Evolutionary conservation across 2,113 vertebrate species (phyloP).

Genomic region (Microtus richardsoni): DNA sequence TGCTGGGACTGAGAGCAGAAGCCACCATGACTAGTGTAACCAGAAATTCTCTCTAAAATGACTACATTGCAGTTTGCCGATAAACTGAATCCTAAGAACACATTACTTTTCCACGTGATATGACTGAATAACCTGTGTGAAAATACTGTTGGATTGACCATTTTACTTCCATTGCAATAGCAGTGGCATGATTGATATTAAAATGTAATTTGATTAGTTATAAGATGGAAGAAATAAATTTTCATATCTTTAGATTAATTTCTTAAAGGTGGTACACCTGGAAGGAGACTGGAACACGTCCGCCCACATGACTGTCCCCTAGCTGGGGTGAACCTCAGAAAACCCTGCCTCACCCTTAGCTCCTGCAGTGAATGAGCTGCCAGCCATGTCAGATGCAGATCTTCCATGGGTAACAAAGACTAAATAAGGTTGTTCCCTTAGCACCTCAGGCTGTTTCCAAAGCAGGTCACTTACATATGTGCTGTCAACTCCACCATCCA

Average conservation of each 20-base stretch:
- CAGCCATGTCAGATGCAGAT: not conserved
- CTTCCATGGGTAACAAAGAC: conserved; percentile 10
- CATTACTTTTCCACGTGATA: not conserved
- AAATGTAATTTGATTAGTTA: not conserved
- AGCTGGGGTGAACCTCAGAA: not conserved
- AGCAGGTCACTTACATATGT: conserved; percentile 31
- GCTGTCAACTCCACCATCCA: conserved; percentile 9
- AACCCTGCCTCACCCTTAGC: not conserved
- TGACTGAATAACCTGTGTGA: not conserved
- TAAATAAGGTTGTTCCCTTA: not conserved
- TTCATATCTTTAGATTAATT: not conserved
- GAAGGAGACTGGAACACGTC: not conserved
- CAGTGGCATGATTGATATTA: not conserved
- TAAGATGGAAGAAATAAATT: conserved; percentile 1
- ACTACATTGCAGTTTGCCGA: not conserved
- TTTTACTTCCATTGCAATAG: not conserved
- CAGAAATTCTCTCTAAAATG: not conserved
- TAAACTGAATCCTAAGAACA: not conserved
- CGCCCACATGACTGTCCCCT: not conserved
- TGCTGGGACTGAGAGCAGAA: not conserved
- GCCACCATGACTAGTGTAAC: not conserved
- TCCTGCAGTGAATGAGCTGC: not conserved
- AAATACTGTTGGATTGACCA: not conserved
- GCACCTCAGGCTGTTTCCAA: conserved; percentile 36
- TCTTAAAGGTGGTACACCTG: not conserved